Conservation (phyloP, 2,888 invertebrate species). For the Papilio elwesi region DNA sequence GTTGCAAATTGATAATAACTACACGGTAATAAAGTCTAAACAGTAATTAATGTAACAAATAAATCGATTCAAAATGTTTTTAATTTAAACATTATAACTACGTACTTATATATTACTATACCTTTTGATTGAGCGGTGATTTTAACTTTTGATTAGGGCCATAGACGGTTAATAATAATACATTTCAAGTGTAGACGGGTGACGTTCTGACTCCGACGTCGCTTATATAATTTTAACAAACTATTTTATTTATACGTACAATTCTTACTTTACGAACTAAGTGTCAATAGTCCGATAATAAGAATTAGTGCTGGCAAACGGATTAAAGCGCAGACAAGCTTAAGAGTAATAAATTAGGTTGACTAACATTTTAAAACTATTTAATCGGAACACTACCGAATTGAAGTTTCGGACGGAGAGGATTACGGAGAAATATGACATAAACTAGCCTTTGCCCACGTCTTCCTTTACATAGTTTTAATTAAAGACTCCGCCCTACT, state of each 20-base stretch:
- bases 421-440: neutral
- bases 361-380: slow-evolving; percentile 3
- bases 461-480: too few relatives aligned
- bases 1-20: too few relatives aligned
- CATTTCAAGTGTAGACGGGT: too few relatives aligned
- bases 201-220: neutral
- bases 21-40: too few relatives aligned
- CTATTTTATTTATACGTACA: neutral
- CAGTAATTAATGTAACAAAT: too few relatives aligned
- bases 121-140: too few relatives aligned
- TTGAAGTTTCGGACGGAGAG: neutral
- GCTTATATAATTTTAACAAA: neutral
- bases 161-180: too few relatives aligned
- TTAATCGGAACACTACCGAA: neutral
- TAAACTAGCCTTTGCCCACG: neutral
- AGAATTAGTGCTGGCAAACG: neutral
- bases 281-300: neutral
- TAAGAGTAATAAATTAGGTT: slow-evolving; percentile 13
- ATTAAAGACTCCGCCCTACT: too few relatives aligned
- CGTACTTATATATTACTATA: too few relatives aligned
- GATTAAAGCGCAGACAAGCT: slow-evolving; percentile 14
- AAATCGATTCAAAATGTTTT: too few relatives aligned
- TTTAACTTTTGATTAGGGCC: too few relatives aligned
- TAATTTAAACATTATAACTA: too few relatives aligned
- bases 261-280: neutral